Conservation (phyloP, 2,888 invertebrate genomes). For the Stenodema calcarata region DNA sequence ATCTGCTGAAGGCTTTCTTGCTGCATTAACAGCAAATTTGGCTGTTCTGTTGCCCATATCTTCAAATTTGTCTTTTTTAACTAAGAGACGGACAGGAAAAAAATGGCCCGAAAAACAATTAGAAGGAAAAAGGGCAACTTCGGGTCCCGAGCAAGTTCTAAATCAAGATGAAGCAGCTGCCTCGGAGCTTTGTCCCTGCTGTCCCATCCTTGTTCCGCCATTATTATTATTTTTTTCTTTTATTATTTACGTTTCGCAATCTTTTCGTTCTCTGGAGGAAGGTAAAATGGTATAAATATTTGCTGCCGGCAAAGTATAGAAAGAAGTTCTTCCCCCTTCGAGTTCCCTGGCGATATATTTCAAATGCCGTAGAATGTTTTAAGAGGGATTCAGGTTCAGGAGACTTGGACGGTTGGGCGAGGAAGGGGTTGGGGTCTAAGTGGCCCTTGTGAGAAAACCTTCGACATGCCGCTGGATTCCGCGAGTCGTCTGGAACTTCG, state of each 20-base stretch:
- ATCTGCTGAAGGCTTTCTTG: no score
- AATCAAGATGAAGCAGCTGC: slow-evolving; percentile 19
- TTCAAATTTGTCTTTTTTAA: no score
- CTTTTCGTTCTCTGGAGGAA: background rate
- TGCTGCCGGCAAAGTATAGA: slow-evolving; percentile 9
- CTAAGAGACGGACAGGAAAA: background rate
- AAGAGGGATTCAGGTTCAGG: slow-evolving; percentile 1
- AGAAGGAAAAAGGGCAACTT: background rate
- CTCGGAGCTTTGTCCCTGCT: background rate
- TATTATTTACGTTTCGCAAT: background rate
- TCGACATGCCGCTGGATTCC: slow-evolving; percentile 10
- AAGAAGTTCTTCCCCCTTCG: background rate
- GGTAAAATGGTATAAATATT: slow-evolving; percentile 31
- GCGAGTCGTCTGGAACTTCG: background rate
- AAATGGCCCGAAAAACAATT: background rate
- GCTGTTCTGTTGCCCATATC: no score
- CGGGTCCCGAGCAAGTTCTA: background rate
- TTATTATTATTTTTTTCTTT: slow-evolving; percentile 6
- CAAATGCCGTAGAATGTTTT: slow-evolving; percentile 34
- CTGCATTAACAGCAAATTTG: no score
- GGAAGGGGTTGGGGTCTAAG: background rate
- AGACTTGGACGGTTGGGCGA: no score
- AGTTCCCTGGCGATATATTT: slow-evolving; percentile 17
- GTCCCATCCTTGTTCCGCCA: background rate
- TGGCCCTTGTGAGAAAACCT: background rate